These are phyloP conservation scores for Buceros bicornis DNA, from an alignment of 2,797 vertebrate genomes.

Conservation along the genomic window DNA sequence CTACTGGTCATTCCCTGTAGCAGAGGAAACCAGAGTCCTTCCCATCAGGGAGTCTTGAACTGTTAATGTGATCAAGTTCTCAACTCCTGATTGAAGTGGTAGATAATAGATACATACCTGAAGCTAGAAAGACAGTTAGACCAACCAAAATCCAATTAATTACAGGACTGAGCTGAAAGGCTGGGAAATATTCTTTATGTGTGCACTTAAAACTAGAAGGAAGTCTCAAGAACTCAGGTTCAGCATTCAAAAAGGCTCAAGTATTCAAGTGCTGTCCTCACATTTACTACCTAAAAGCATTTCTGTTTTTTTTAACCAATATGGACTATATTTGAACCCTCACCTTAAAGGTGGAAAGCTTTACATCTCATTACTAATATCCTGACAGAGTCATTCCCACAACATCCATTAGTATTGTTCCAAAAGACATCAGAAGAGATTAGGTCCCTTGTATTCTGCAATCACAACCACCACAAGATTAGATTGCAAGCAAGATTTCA, in stretches of 20 bases:
- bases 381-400: neutral
- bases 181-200: neutral
- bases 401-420: neutral
- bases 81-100: neutral
- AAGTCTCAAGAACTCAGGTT: neutral
- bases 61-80: neutral
- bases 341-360: neutral
- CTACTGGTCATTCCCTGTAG: neutral
- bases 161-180: neutral
- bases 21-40: neutral
- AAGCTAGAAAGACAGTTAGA: neutral
- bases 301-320: rapidly evolving
- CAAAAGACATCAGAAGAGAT: neutral
- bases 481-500: neutral
- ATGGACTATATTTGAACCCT: neutral
- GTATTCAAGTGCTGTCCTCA: neutral
- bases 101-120: neutral
- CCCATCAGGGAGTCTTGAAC: neutral
- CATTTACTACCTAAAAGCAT: neutral
- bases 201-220: neutral
- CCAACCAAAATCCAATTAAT: neutral
- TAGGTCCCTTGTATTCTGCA: neutral
- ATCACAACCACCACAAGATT: neutral
- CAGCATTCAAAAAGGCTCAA: neutral
- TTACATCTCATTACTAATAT: neutral